phyloP scores from a whole-genome alignment of 1,140 invertebrate genomes.

The Aporrectodea caliginosa region DNA sequence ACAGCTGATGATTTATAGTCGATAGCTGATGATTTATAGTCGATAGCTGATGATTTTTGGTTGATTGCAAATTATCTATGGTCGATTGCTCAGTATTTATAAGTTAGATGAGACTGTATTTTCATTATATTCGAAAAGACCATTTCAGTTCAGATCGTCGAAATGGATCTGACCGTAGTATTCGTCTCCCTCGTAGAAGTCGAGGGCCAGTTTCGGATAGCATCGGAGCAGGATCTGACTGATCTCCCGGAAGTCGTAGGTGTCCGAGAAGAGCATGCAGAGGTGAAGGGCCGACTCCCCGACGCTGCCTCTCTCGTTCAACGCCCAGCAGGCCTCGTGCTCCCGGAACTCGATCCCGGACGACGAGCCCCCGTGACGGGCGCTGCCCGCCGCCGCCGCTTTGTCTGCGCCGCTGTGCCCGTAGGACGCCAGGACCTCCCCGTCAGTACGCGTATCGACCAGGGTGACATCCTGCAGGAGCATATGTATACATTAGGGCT shows the following conservation, averaged over 20 bases:
- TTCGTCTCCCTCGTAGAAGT: slow-evolving; percentile 95
- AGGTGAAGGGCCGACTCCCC: slow-evolving; percentile 93
- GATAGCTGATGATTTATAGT: too few species aligned
- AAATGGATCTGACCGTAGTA: slow-evolving; percentile 86
- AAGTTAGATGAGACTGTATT: too few species aligned
- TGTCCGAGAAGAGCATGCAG: slow-evolving; percentile 87
- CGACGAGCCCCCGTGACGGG: too few species aligned
- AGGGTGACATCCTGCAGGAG: slow-evolving; percentile 34
- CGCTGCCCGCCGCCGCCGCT: slow-evolving; percentile 33
- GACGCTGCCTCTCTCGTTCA: slow-evolving; percentile 88
- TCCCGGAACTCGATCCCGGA: slow-evolving; percentile 27
- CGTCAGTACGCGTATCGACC: slow-evolving; percentile 36
- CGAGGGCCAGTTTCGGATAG: slow-evolving; percentile 84
- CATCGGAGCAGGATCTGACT: slow-evolving; percentile 83
- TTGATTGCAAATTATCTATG: too few species aligned
- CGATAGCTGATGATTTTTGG: too few species aligned
- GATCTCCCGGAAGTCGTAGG: slow-evolving; percentile 68
- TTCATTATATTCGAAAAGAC: too few species aligned
- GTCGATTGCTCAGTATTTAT: too few species aligned
- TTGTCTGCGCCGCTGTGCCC: too few species aligned
- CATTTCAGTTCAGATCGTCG: too few species aligned
- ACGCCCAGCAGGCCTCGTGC: slow-evolving; percentile 84
- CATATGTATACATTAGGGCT: too few species aligned
- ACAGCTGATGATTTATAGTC: too few species aligned
- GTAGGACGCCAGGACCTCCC: slow-evolving; percentile 38